Evolutionary conservation across 2,113 vertebrate genomes (phyloP), one percentile per base, ranked within the genome.

Genomic region (Hemibagrus wyckioides): DNA sequence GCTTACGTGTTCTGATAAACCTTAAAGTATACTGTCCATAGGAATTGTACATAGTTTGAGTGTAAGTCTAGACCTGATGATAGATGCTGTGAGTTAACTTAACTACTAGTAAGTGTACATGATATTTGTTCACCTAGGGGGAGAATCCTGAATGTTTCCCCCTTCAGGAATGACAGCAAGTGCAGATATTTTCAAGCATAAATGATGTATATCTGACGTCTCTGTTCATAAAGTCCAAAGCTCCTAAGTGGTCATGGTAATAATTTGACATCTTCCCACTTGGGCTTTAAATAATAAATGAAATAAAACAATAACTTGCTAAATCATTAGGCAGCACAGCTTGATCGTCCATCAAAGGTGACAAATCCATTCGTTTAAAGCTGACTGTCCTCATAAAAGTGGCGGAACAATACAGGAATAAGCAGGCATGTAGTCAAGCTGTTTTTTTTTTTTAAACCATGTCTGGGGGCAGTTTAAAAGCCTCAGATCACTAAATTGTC

Each of bases 381-480:
- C 86, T 87, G 88, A 88, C 89, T 89, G 91, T 93, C 84, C 88
- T 86, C 85, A 88, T 92, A 91, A 89, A 91, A 92, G 25, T 56
- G 56, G 33, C 52, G 85, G 75, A 88, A 92, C 90, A 92, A 89
- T 91, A 39, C 86, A 90, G 89, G 69, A 92, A 93, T 92, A 92
- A 92, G 90, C 89, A 87, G 92, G 93, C 87, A 90, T 91, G 92
- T 90, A 56, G 91, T 94, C 93, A 94, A 93, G 94, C 94, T 94
- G 93, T 91, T 94, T 92, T 94, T 94, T 56, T 33, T 28, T n/a
- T 30, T 25, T 33, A 54, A 4, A 94, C 92, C 92, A 90, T 94
- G 94, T 94, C 94, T 94, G 91, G 92, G 94, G 95, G 92, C 92
- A 93, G 91, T 94, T 95, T 95, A 94, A 94, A 92, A 93, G 91